Percentiles rank a stretch among this genome's conserved stretches.
Evolutionary conservation across 30 jellyfish, hydroid and myxozoan genomes (phyloP).

Genomic region (Hydra vulgaris): DNA sequence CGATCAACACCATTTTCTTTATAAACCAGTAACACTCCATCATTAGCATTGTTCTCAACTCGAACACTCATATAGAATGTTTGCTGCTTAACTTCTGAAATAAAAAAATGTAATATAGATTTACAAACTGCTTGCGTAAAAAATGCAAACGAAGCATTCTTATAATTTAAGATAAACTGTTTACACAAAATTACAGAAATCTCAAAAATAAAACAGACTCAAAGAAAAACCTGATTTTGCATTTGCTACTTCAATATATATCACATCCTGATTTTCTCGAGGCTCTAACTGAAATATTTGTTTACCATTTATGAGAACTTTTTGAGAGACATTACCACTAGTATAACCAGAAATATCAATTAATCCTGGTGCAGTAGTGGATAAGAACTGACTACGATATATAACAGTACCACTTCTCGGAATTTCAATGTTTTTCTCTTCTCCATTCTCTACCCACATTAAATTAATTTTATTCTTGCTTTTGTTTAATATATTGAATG

Average conservation of each 20-base stretch:
- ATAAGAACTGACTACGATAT: slow-evolving; percentile 27
- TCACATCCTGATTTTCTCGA: slow-evolving; percentile 13
- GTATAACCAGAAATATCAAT: slow-evolving; percentile 10
- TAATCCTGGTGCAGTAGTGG: slow-evolving; percentile 23
- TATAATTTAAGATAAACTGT: too few relatives aligned
- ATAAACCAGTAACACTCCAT: slow-evolving; percentile 6
- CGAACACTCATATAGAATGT: slow-evolving; percentile 20
- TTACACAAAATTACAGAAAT: too few relatives aligned
- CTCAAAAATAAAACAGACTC: neutral
- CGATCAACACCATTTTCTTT: slow-evolving; percentile 27
- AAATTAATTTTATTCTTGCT: slow-evolving; percentile 62
- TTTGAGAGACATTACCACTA: slow-evolving; percentile 9
- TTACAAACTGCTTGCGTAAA: too few relatives aligned
- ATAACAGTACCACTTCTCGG: slow-evolving; percentile 18
- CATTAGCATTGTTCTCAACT: slow-evolving; percentile 22
- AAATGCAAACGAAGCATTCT: too few relatives aligned
- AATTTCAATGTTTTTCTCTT: slow-evolving; percentile 1
- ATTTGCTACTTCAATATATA: neutral
- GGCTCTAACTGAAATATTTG: slow-evolving; percentile 20
- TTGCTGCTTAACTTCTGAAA: neutral
- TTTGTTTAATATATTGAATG: slow-evolving; percentile 10
- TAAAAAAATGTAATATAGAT: too few relatives aligned
- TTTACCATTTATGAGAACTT: slow-evolving; percentile 27
- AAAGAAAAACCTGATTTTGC: neutral
- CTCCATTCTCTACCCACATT: slow-evolving; percentile 41